Conservation (phyloP, 2,888 invertebrate genomes). For the Drosophila ezoana region DNA sequence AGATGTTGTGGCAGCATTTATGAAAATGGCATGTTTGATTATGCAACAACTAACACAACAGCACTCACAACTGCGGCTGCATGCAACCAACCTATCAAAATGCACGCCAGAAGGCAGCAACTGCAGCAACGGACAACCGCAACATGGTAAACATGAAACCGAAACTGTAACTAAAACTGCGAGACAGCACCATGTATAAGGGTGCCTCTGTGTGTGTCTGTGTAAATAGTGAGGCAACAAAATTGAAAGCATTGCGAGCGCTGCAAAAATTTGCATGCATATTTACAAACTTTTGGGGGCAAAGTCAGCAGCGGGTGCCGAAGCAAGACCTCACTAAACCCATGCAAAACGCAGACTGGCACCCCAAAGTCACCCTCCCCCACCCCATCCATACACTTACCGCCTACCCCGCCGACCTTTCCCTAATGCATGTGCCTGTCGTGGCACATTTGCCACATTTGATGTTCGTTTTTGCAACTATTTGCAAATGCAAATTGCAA, state of each 20-base stretch:
- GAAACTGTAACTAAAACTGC: conserved; percentile 78
- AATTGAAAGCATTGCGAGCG: conserved; percentile 71
- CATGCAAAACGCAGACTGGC: conserved; percentile 22
- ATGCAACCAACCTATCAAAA: conserved; percentile 57
- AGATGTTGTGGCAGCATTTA: conserved; percentile 56
- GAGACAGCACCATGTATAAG: conserved; percentile 34
- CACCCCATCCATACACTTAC: background rate
- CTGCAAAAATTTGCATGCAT: conserved; percentile 77
- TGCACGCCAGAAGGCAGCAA: conserved; percentile 58
- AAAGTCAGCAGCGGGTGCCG: conserved; percentile 52
- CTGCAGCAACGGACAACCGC: conserved; percentile 51
- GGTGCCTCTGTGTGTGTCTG: conserved; percentile 13
- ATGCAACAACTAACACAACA: conserved; percentile 51
- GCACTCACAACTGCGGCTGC: conserved; percentile 19
- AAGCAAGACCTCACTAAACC: conserved; percentile 35
- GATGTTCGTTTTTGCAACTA: conserved; percentile 80
- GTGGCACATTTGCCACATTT: conserved; percentile 72
- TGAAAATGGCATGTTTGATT: conserved; percentile 71
- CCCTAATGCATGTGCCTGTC: conserved; percentile 27
- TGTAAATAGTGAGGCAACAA: conserved; percentile 54
- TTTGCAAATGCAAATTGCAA: conserved; percentile 81
- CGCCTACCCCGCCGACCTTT: background rate
- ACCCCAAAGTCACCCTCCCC: background rate
- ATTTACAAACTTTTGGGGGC: conserved; percentile 71
- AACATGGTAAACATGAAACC: conserved; percentile 78